Evolutionary conservation across 2,797 vertebrate genomes (phyloP).

Genomic region (Lagorchestes hirsutus): DNA sequence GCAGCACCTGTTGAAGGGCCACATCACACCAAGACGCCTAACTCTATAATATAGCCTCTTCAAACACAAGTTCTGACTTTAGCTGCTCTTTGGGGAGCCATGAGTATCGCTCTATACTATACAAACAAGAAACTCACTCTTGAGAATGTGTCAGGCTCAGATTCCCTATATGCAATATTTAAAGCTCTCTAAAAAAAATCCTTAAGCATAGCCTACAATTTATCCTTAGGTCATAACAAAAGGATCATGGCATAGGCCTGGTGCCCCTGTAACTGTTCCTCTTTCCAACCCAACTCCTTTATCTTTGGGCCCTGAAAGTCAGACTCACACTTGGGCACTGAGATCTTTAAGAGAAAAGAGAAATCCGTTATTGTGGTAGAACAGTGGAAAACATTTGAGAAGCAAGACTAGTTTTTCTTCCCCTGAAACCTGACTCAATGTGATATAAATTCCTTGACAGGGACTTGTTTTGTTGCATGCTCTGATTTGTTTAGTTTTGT

Average conservation of each 20-base stretch:
- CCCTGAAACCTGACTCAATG: neutral
- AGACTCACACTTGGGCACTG: neutral
- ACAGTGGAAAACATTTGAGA: neutral
- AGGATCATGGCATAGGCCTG: neutral
- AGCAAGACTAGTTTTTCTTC: neutral
- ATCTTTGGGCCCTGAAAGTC: neutral
- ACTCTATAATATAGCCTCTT: slow-evolving; percentile 22
- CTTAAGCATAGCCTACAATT: neutral
- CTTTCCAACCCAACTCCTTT: neutral
- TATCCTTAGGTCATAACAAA: neutral
- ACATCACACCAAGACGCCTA: neutral
- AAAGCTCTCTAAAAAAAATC: neutral
- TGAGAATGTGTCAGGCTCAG: neutral
- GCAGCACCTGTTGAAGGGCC: slow-evolving; percentile 21
- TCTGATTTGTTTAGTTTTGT: neutral
- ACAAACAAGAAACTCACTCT: neutral
- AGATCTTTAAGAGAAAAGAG: neutral
- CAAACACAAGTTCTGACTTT: slow-evolving; percentile 21
- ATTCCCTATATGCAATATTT: neutral
- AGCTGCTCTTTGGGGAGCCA: neutral
- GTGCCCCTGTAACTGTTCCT: neutral
- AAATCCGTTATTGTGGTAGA: neutral
- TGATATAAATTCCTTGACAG: neutral
- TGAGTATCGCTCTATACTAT: neutral
- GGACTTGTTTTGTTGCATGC: neutral